Evolutionary conservation across 1,140 invertebrate species (phyloP).

Genomic region (Trachymyrmex septentrionalis): DNA sequence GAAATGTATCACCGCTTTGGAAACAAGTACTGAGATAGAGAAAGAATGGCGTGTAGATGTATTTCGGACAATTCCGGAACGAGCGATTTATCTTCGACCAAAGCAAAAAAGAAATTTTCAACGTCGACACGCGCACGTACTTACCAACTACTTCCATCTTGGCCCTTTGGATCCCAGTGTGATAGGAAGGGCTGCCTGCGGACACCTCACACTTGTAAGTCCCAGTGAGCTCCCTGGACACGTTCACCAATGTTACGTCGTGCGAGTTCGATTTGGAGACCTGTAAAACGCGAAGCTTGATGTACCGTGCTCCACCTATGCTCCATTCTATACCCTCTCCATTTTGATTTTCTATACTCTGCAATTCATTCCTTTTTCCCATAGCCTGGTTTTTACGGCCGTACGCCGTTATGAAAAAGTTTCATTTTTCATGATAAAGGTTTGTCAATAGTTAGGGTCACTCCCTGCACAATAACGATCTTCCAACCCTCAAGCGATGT

Average conservation of each 20-base stretch:
- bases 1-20: neutral
- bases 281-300: constrained; percentile 80
- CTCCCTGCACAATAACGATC: neutral
- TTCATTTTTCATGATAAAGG: constrained; percentile 32
- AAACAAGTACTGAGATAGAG: constrained; percentile 1
- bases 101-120: constrained; percentile 52
- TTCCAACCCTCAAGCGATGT: neutral
- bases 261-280: constrained; percentile 86
- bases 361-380: neutral
- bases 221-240: constrained; percentile 89
- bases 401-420: constrained; percentile 18
- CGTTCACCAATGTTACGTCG: constrained; percentile 87
- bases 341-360: neutral
- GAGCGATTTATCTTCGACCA: constrained; percentile 45
- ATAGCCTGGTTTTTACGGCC: neutral
- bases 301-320: constrained; percentile 34
- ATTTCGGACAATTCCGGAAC: constrained; percentile 33
- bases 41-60: neutral
- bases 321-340: neutral
- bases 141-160: constrained; percentile 91
- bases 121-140: constrained; percentile 74
- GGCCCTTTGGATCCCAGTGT: constrained; percentile 89
- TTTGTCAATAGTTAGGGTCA: constrained; percentile 27
- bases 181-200: constrained; percentile 90
- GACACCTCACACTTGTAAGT: constrained; percentile 92